Conservation (phyloP, 2,888 invertebrate species). For the Cordilura impudica region DNA sequence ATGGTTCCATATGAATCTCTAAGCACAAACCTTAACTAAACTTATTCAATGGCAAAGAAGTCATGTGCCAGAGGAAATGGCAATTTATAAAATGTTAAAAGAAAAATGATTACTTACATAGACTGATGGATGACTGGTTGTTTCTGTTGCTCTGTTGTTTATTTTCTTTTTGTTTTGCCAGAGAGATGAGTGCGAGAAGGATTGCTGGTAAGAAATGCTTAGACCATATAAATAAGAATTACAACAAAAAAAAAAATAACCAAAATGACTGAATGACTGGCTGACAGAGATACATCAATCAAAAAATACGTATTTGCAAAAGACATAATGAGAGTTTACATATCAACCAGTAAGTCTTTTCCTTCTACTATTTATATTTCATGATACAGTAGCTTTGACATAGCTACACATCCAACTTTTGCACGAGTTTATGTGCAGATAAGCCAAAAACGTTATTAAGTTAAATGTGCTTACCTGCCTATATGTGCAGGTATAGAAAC, state of each 20-base stretch:
- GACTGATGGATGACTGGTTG: conserved; percentile 43
- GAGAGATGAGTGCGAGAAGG: conserved; percentile 53
- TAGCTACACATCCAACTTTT: no score
- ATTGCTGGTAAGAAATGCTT: conserved; percentile 31
- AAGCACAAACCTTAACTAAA: conserved; percentile 34
- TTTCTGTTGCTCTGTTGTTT: conserved; percentile 18
- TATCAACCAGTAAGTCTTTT: conserved; percentile 39
- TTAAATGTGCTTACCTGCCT: no score
- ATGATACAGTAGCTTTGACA: no score
- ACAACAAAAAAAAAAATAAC: conserved; percentile 26
- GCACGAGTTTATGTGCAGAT: no score
- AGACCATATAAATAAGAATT: conserved; percentile 42
- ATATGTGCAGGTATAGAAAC: no score
- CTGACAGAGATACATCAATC: conserved; percentile 62
- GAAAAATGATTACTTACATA: conserved; percentile 60
- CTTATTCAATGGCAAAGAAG: conserved; percentile 53
- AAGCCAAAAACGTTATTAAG: no score
- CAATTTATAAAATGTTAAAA: conserved; percentile 71
- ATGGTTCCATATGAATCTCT: conserved; percentile 38
- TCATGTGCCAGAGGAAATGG: conserved; percentile 68
- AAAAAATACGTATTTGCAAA: conserved; percentile 53
- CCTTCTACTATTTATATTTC: not conserved
- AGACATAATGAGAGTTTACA: conserved; percentile 45
- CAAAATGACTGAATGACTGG: conserved; percentile 50
- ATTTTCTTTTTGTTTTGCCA: conserved; percentile 7